A percentile compares a stretch with the other conserved stretches of the same genome.
Evolutionary conservation across 2,888 invertebrate genomes (phyloP).

Genomic region (Pollenia amentaria): DNA sequence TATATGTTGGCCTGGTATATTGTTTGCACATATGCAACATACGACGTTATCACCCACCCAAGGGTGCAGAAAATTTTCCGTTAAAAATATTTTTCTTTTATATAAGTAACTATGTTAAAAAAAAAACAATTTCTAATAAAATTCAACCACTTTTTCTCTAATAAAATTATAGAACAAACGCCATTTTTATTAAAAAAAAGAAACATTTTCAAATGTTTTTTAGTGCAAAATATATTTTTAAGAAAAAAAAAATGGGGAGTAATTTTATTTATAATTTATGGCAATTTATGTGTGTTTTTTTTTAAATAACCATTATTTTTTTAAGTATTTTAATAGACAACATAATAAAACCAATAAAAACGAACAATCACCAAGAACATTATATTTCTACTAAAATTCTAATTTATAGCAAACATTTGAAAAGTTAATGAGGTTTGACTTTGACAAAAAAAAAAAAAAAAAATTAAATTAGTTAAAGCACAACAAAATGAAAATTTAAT

Average conservation of each 20-base stretch:
- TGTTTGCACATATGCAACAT: slow-evolving; percentile 40
- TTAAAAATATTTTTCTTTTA: slow-evolving; percentile 30
- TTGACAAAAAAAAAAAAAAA: slow-evolving; percentile 15
- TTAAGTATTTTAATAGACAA: slow-evolving; percentile 32
- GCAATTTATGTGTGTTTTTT: slow-evolving; percentile 34
- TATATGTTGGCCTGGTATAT: slow-evolving; percentile 15
- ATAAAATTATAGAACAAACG: slow-evolving; percentile 53
- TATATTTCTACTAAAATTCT: slow-evolving; percentile 41
- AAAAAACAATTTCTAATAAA: slow-evolving; percentile 61
- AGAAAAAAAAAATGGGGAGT: slow-evolving; percentile 57
- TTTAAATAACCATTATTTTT: slow-evolving; percentile 52
- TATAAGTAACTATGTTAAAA: background rate
- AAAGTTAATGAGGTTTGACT: slow-evolving; percentile 82
- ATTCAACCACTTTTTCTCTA: slow-evolving; percentile 70
- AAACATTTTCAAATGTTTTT: slow-evolving; percentile 31
- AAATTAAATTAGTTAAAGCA: background rate
- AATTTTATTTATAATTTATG: slow-evolving; percentile 69
- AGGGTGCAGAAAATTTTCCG: slow-evolving; percentile 39
- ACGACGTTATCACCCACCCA: slow-evolving; percentile 65
- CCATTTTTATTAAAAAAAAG: slow-evolving; percentile 60
- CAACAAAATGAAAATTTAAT: background rate
- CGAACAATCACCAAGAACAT: slow-evolving; percentile 35
- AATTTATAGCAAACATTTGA: slow-evolving; percentile 75
- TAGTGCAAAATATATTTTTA: slow-evolving; percentile 46
- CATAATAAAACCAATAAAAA: slow-evolving; percentile 43